Evolutionary conservation across 2,797 vertebrate genomes (phyloP), one percentile per base, ranked within the genome.

Genomic region (Merluccius polli): DNA sequence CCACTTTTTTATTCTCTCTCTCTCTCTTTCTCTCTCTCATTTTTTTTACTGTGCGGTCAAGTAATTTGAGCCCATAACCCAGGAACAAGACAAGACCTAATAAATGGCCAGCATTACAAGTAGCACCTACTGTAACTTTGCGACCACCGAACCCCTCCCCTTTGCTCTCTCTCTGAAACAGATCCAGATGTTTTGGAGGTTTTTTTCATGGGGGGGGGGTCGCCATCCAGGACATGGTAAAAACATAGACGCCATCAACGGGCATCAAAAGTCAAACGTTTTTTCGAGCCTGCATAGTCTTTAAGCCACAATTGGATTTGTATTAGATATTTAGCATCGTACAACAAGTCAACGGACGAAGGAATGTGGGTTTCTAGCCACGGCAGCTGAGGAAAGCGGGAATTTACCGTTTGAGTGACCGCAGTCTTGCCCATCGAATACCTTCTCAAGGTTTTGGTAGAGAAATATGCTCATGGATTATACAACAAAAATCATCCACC

Each of bases 81-180:
- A 85, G 81, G 77, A 91, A 90, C 70, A 80, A 87, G 81, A 90
- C 70, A 80, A 87, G 81, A 90, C 75, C 85, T 87, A 92, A 90
- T 86, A 91, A 88, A 75, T 75, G 83, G 76, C 75, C 83, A 83
- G 68, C 75, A 80, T 80, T 73, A 91, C 78, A 91, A 52, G 85
- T 79, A 93, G 87, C 78, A 84, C 76, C 70, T 86, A 80, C 73
- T 88, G 83, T 84, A 90, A 72, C 27, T 82, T 89, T 89, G 84
- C 70, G 33, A 76, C 2, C 68, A 6, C 18, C 44, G 80, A 67
- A 36, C 29, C 48, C 7, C 48, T n/a, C 48, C 63, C 77, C 76
- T 87, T 72, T 79, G 70, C 80, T 68, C 13, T 31, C 73, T 79
- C 70, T 5, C 35, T 71, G 76, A 24, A 76, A 71, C 78, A 89